Conservation (phyloP, 2,113 vertebrate species). For the Phaethon lepturus region DNA sequence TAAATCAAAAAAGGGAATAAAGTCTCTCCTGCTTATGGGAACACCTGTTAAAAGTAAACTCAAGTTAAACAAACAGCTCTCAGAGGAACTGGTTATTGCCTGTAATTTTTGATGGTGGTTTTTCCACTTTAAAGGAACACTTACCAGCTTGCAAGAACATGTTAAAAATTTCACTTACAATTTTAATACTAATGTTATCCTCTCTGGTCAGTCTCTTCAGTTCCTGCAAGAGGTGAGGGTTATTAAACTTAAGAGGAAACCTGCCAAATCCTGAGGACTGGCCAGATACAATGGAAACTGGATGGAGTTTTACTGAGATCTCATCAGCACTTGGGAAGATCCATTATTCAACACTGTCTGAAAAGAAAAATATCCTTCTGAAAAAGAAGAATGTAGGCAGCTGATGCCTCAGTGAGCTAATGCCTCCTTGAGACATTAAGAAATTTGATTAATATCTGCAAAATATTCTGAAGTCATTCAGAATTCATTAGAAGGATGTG, state of each 20-base stretch:
- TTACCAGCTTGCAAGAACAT: background rate
- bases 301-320: background rate
- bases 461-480: background rate
- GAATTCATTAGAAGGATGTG: background rate
- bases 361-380: background rate
- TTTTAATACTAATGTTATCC: background rate
- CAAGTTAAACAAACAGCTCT: background rate
- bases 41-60: constrained; percentile 38
- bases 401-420: background rate
- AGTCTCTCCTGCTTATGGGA: background rate
- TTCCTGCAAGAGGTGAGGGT: background rate
- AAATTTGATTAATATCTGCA: too few relatives aligned
- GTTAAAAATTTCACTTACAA: constrained; percentile 7
- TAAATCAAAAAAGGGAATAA: constrained; percentile 31
- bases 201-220: background rate
- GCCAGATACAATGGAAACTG: background rate
- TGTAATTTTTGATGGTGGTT: constrained; percentile 10
- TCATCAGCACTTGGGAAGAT: background rate
- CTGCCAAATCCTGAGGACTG: background rate
- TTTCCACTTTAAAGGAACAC: constrained; percentile 34
- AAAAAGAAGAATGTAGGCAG: background rate
- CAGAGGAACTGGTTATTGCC: constrained; percentile 12
- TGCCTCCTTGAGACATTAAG: background rate
- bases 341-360: background rate
- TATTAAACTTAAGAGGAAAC: background rate